These are phyloP conservation scores for Brachyhypopomus occidentalis DNA, from an alignment of 2,113 vertebrate species.

Conservation along the genomic window DNA sequence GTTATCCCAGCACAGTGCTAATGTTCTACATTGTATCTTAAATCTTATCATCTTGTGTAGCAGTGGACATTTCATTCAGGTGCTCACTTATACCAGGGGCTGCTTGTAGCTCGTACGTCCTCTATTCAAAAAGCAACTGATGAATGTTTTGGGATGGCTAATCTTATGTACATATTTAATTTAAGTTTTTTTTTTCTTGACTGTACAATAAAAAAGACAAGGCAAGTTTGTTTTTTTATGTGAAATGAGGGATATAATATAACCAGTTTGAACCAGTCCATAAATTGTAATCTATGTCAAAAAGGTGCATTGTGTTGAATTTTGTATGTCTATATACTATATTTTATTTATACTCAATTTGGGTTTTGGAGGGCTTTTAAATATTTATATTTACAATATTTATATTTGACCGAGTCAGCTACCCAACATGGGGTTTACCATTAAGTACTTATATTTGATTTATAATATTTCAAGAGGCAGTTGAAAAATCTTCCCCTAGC, in stretches of 20 bases:
- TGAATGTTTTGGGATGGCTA: background rate
- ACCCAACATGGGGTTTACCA: background rate
- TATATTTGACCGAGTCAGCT: slow-evolving; percentile 4
- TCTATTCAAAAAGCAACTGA: background rate
- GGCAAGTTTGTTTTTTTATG: background rate
- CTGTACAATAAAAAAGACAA: background rate
- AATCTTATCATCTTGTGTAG: background rate
- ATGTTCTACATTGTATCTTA: background rate
- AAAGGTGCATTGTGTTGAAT: slow-evolving; percentile 10
- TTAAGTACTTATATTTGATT: background rate
- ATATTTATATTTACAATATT: background rate
- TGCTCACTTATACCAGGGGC: background rate
- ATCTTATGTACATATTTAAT: slow-evolving; percentile 23
- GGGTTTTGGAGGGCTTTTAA: slow-evolving; percentile 16
- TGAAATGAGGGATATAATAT: background rate
- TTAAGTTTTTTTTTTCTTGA: slow-evolving; percentile 5
- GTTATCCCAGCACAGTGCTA: background rate
- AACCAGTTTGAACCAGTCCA: slow-evolving; percentile 8
- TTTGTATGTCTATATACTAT: slow-evolving; percentile 7
- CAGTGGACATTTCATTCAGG: background rate
- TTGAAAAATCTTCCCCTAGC: background rate
- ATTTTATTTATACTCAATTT: slow-evolving; percentile 17
- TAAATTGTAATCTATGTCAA: slow-evolving; percentile 36
- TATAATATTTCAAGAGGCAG: background rate
- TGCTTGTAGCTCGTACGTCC: background rate